Conservation (phyloP, 1,140 invertebrate genomes). For the Penaeus japonicus region DNA sequence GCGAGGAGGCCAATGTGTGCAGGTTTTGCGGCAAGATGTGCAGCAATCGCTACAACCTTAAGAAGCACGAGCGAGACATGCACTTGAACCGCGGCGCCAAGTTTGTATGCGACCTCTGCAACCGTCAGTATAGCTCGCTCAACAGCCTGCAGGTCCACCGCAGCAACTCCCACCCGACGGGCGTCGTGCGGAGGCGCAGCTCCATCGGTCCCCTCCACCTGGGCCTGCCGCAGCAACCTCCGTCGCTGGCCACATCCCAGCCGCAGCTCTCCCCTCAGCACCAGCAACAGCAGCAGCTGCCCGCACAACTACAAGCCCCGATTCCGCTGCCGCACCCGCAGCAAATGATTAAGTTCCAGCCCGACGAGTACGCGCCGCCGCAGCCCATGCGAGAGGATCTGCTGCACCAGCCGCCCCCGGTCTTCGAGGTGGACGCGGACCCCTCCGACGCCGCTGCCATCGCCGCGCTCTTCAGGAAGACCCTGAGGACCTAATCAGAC, state of each 20-base stretch:
- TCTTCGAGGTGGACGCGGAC: slow-evolving; percentile 35
- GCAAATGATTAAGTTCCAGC: slow-evolving; percentile 21
- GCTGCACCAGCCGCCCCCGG: neutral
- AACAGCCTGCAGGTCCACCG: slow-evolving; percentile 69
- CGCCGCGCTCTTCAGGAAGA: slow-evolving; percentile 46
- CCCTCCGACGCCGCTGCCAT: slow-evolving; percentile 41
- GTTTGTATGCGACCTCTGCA: slow-evolving; percentile 67
- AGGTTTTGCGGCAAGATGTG: slow-evolving; percentile 87
- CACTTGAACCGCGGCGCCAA: slow-evolving; percentile 66
- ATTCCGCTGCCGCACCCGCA: slow-evolving; percentile 8
- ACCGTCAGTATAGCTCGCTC: slow-evolving; percentile 67
- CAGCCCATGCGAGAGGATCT: neutral
- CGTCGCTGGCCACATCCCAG: neutral
- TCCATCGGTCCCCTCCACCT: slow-evolving; percentile 14
- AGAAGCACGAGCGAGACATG: slow-evolving; percentile 88
- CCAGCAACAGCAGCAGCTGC: slow-evolving; percentile 28
- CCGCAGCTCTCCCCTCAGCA: slow-evolving; percentile 20
- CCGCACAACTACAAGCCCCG: neutral
- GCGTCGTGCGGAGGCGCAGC: slow-evolving; percentile 42
- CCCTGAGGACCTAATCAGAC: slow-evolving; percentile 19
- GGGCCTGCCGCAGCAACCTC: neutral
- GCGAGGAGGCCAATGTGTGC: slow-evolving; percentile 72
- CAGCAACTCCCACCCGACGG: slow-evolving; percentile 67
- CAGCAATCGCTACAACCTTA: slow-evolving; percentile 86
- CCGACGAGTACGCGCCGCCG: neutral